A percentile compares a stretch with the other conserved stretches of the same genome.
phyloP scores from a whole-genome alignment of 1,140 invertebrate genomes.

The Diprion similis region DNA sequence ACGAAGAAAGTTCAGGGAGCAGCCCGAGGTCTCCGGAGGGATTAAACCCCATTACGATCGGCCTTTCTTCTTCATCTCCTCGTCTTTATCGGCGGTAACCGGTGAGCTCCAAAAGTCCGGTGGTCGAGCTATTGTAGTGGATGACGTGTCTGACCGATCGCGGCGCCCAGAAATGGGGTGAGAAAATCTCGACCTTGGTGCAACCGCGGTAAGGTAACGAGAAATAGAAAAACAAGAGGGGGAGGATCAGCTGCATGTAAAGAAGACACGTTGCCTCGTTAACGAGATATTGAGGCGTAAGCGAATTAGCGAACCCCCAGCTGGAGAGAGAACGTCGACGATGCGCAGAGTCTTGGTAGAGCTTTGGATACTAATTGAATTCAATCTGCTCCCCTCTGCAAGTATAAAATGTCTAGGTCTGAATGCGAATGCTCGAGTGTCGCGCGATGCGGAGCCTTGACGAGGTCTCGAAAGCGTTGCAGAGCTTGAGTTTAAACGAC shows the following conservation, averaged over 20 bases:
- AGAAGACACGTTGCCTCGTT: constrained; percentile 16
- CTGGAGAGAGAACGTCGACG: not conserved
- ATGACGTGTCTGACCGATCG: too few relatives aligned
- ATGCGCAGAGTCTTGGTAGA: constrained; percentile 49
- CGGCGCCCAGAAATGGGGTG: not conserved
- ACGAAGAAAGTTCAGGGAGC: too few relatives aligned
- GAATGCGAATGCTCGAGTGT: too few relatives aligned
- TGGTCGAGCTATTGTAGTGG: too few relatives aligned
- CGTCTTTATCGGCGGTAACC: not conserved
- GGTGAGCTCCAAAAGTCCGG: not conserved
- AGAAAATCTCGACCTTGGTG: not conserved
- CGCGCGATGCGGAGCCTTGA: too few relatives aligned
- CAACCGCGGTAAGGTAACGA: too few relatives aligned
- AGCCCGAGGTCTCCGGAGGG: too few relatives aligned
- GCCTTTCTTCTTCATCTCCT: not conserved
- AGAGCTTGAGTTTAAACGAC: too few relatives aligned
- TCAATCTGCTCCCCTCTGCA: constrained; percentile 19
- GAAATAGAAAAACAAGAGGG: not conserved
- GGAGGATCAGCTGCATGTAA: not conserved
- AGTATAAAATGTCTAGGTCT: not conserved
- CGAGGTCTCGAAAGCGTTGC: too few relatives aligned
- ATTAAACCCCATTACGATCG: not conserved
- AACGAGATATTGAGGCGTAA: constrained; percentile 48
- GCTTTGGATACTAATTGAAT: constrained; percentile 50
- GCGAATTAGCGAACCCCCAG: constrained; percentile 37